Conservation (phyloP, 2,888 invertebrate genomes). For the Idaea biselata region DNA sequence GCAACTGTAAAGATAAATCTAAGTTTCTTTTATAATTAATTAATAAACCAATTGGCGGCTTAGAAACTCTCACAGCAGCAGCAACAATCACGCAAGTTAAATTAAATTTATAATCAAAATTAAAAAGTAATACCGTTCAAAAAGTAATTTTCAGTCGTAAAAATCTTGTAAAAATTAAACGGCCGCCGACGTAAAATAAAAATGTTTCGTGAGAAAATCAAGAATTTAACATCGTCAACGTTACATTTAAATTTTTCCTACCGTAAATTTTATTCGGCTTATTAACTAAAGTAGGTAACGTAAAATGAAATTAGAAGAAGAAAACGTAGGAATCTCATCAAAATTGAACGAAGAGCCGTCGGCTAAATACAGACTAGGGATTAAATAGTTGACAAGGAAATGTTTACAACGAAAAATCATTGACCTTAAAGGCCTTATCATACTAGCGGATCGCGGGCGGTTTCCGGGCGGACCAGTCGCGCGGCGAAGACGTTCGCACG, state of each 20-base stretch:
- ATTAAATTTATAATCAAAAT: not conserved
- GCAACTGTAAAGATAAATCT: no score
- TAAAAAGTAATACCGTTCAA: not conserved
- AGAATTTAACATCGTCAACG: not conserved
- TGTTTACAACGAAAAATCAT: not conserved
- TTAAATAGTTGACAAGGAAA: not conserved
- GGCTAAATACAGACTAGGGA: not conserved
- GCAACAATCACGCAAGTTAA: not conserved
- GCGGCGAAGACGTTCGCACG: no score
- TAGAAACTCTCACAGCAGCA: not conserved
- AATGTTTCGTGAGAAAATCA: not conserved
- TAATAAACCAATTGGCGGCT: no score
- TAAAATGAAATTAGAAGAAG: not conserved
- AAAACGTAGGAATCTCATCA: slow-evolving; percentile 1
- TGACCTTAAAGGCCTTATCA: no score
- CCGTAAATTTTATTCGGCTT: not conserved
- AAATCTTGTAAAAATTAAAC: not conserved
- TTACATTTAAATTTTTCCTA: not conserved
- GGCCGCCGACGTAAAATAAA: not conserved
- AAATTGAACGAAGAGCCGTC: not conserved
- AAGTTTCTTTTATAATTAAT: no score
- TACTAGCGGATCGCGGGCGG: no score
- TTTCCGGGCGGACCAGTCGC: no score
- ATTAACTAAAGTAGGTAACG: not conserved
- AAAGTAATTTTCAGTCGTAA: not conserved